Evolutionary conservation across 2,888 invertebrate genomes (phyloP).

Genomic region (Drosophila recens): DNA sequence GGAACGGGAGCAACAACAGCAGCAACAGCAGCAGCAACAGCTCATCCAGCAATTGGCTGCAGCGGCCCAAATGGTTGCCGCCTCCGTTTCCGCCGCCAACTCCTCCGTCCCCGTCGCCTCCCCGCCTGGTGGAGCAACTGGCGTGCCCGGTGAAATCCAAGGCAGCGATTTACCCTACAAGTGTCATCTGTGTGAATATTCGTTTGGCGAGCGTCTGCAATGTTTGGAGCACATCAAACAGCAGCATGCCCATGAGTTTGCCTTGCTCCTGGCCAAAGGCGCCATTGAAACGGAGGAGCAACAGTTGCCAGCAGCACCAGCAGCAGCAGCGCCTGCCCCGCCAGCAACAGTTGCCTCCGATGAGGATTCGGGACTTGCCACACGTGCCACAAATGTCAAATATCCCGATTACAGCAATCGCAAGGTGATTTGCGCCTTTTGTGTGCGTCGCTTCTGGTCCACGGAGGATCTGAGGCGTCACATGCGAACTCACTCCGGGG

Average conservation of each 20-base stretch:
- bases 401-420: slow-evolving; percentile 95
- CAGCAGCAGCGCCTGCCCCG: background rate
- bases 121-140: slow-evolving; percentile 21
- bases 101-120: slow-evolving; percentile 86
- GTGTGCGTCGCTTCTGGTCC: slow-evolving; percentile 97
- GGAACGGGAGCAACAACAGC: slow-evolving; percentile 71
- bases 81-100: background rate
- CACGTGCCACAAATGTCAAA: slow-evolving; percentile 86
- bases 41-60: slow-evolving; percentile 84
- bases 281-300: slow-evolving; percentile 87
- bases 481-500: slow-evolving; percentile 97
- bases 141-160: slow-evolving; percentile 16
- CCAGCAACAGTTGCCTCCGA: slow-evolving; percentile 41
- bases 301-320: slow-evolving; percentile 6
- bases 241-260: slow-evolving; percentile 91
- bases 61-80: slow-evolving; percentile 85
- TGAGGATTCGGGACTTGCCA: slow-evolving; percentile 85
- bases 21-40: slow-evolving; percentile 35
- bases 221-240: slow-evolving; percentile 93
- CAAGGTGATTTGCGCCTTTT: slow-evolving; percentile 96
- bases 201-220: slow-evolving; percentile 91
- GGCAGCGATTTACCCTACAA: slow-evolving; percentile 91
- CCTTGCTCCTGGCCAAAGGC: slow-evolving; percentile 92
- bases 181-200: slow-evolving; percentile 96
- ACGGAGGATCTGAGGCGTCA: slow-evolving; percentile 96